Base-by-base conservation (phyloP, 2,797 vertebrate species). In the Hyperoplus lanceolatus region DNA sequence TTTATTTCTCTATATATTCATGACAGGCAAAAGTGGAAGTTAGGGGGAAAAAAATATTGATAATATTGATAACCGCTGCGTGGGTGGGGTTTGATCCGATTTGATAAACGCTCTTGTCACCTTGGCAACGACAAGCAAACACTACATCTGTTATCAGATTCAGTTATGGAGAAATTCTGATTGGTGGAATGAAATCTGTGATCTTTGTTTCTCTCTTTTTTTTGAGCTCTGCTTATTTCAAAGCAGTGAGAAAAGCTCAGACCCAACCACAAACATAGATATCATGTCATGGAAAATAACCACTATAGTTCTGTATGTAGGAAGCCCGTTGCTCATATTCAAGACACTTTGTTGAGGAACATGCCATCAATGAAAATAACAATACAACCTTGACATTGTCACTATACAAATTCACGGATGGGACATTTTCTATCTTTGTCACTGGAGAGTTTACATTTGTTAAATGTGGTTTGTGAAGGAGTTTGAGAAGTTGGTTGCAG, bases 101-200 rank as follows among this genome's bases (percentile, higher is more conserved):
- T 53, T 76, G 12, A 81, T 36, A 49, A n/a, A 72, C 8, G 21
- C 2, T 5, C 5, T 16, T 8, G 58, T 81, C 48, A 65, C 65
- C 67, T 39, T 41, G 43, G 50, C 49, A 84, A 86, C 61, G 0
- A 4, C 29, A 38, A 55, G 4, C n/a, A 85, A 85, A 77, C 48
- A 71, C 64, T 4, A 76, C 50, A 58, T 70, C 29, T 50, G 18
- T 45, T 63, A 45, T 65, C 53, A 75, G 50, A 76, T 36, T 73
- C 5, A 39, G 46, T 56, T 18, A 45, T 50, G 36, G 15, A 9
- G 10, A 66, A 38, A 55, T 36, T 58, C 9, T 62, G 50, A 78
- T 57, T 70, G 56, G 61, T 29, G n/a, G 45, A 61, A 8, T 21
- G 64, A 60, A 54, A 65, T 41, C 45, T 8, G 39, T 39, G 29